phyloP scores from a whole-genome alignment of 2,113 vertebrate genomes.

The Stigmatopora argus region DNA sequence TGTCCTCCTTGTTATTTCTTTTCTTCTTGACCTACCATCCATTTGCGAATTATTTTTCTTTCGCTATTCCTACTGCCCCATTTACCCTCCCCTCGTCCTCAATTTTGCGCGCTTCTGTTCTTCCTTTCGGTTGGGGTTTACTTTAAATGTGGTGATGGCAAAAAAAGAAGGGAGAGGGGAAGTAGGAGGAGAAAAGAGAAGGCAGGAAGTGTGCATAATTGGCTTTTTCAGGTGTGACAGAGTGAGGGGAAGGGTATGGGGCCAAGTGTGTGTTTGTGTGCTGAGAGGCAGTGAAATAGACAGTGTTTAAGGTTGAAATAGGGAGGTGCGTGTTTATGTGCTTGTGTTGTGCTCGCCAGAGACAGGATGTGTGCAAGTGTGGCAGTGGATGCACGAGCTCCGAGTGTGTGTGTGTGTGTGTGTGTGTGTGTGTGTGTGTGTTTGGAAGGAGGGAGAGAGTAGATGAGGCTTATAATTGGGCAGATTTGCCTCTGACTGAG shows the following conservation, averaged over 20 bases:
- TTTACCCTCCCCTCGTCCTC: slow-evolving; percentile 24
- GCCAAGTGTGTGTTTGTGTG: slow-evolving; percentile 25
- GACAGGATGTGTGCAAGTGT: slow-evolving; percentile 15
- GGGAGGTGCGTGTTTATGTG: slow-evolving; percentile 38
- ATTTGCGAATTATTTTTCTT: slow-evolving; percentile 8
- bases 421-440: slow-evolving; percentile 15
- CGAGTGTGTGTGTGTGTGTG: slow-evolving; percentile 8
- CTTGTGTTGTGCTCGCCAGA: slow-evolving; percentile 32
- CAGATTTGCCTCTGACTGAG: slow-evolving; percentile 70
- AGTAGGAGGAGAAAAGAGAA: slow-evolving; percentile 37
- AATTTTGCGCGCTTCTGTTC: slow-evolving; percentile 42
- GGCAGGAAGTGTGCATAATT: slow-evolving; percentile 65
- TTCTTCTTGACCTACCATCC: slow-evolving; percentile 6
- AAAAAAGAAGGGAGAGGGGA: slow-evolving; percentile 24
- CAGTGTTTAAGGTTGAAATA: slow-evolving; percentile 47
- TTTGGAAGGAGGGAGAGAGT: slow-evolving; percentile 33
- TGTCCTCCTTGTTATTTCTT: slow-evolving; percentile 4
- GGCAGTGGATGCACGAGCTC: slow-evolving; percentile 20
- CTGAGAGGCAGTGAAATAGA: slow-evolving; percentile 45
- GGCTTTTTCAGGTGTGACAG: slow-evolving; percentile 71
- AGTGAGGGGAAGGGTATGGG: slow-evolving; percentile 32
- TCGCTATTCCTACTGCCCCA: slow-evolving; percentile 6
- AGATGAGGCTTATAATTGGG: slow-evolving; percentile 76
- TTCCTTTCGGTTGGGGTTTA: slow-evolving; percentile 41
- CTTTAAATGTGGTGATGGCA: slow-evolving; percentile 48